Evolutionary conservation across 1,140 invertebrate genomes (phyloP).

Genomic region (Microplitis demolitor): DNA sequence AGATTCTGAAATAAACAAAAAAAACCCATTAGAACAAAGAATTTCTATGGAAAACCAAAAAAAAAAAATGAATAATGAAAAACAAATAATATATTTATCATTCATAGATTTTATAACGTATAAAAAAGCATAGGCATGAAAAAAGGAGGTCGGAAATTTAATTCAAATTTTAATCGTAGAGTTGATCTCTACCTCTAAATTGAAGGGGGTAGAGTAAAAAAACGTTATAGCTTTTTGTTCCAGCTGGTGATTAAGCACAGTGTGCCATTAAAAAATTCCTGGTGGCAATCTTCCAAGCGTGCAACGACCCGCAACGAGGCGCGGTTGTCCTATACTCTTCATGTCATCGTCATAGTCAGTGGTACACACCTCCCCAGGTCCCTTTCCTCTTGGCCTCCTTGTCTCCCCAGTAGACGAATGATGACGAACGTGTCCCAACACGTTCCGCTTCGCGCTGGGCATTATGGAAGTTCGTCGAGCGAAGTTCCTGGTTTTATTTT

Average conservation of each 20-base stretch:
- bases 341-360: not conserved
- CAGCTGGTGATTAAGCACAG: slow-evolving; percentile 15
- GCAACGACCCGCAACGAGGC: slow-evolving; percentile 22
- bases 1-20: too few relatives aligned
- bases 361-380: too few relatives aligned
- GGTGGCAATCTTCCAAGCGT: slow-evolving; percentile 26
- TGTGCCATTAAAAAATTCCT: slow-evolving; percentile 15
- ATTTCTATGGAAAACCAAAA: too few relatives aligned
- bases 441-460: slow-evolving; percentile 19
- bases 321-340: slow-evolving; percentile 14
- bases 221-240: slow-evolving; percentile 14
- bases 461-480: slow-evolving; percentile 27
- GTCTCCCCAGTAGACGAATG: slow-evolving; percentile 11
- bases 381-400: too few relatives aligned
- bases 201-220: not conserved
- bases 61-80: too few relatives aligned
- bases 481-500: slow-evolving; percentile 19
- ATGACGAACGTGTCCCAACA: slow-evolving; percentile 27
- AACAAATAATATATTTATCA: too few relatives aligned
- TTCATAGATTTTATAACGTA: too few relatives aligned
- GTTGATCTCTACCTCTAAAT: not conserved
- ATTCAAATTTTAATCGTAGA: not conserved
- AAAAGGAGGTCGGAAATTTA: too few relatives aligned
- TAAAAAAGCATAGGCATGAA: too few relatives aligned
- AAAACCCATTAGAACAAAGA: too few relatives aligned